Evolutionary conservation across 35 echinoderm and acorn worm species (phyloP).

Genomic region (Heliocidaris tuberculata): DNA sequence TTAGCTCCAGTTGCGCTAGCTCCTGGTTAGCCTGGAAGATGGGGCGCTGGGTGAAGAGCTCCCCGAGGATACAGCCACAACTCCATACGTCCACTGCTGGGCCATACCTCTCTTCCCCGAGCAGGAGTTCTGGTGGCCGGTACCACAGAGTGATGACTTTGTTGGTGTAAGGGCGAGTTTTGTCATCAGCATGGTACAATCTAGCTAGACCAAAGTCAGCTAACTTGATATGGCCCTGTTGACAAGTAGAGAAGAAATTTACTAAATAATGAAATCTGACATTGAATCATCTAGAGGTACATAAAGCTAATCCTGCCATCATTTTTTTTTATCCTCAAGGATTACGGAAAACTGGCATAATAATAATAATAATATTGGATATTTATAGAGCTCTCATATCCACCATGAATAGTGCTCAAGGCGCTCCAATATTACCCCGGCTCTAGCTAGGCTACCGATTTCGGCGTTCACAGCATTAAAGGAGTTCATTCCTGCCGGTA

Average conservation of each 20-base stretch:
- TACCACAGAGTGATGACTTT: slow-evolving; percentile 99
- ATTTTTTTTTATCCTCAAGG: no score
- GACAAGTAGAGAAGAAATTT: neutral
- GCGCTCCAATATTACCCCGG: no score
- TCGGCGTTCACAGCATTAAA: no score
- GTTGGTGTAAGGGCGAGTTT: slow-evolving; percentile 95
- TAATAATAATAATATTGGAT: no score
- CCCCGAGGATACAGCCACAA: slow-evolving; percentile 93
- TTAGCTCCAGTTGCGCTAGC: slow-evolving; percentile 87
- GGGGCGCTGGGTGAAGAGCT: slow-evolving; percentile 91
- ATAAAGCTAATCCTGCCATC: neutral
- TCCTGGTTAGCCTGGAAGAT: slow-evolving; percentile 98
- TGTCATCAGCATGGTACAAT: slow-evolving; percentile 98
- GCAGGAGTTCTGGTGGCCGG: slow-evolving; percentile 91
- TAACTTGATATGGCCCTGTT: slow-evolving; percentile 93
- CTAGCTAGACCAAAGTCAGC: slow-evolving; percentile 93
- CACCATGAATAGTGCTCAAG: no score
- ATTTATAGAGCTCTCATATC: no score
- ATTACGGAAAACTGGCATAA: no score
- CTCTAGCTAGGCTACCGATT: no score
- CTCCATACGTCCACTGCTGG: slow-evolving; percentile 97
- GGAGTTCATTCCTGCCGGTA: no score
- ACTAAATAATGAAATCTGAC: neutral
- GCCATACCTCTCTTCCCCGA: slow-evolving; percentile 96
- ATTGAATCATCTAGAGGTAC: no score